Evolutionary conservation across 2,888 invertebrate species (phyloP), one percentile per base, ranked within the genome.

Genomic region (Lithodes maja): DNA sequence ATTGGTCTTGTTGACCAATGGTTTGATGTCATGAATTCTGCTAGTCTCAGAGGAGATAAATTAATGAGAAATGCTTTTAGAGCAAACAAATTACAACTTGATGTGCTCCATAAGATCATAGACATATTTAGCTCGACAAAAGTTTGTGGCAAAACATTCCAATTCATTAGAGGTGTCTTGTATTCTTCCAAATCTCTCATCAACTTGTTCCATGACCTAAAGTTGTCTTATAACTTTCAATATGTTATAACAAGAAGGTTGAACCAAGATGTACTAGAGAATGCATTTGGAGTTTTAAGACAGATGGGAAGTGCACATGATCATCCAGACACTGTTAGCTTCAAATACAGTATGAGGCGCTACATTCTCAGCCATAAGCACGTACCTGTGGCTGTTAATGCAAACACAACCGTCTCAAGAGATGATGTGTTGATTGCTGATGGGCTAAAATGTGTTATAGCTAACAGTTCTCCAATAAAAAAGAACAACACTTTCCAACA

Each of bases 291-390:
- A 49, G 49, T 77, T 12, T 3, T 77, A 5, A 77, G 77, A 33
- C 77, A 77, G 49, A 77, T 77, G 77, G 77, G 77, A 77, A 49
- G 77, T 77, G 49, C 1, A 7, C 1, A 77, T 33, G 77, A 77
- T 33, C 77, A 77, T 77, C 77, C 77, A 5, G 77, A 77, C 49
- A 1, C 77, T 49, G 7, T 77, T 17, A 77, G 77, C 49, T 33
- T 77, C 77, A 77, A 77, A 50, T 77, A 77, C 77, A 77, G 77
- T 5, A 77, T 77, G n/a, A n/a, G n/a, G n/a, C n/a, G n/a, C n/a
- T n/a, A n/a, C n/a, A n/a, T n/a, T n/a, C n/a, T n/a, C n/a, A n/a
- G n/a, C n/a, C n/a, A n/a, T n/a, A n/a, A n/a, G n/a, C n/a, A n/a
- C n/a, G n/a, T n/a, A n/a, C n/a, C n/a, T n/a, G n/a, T n/a, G n/a